These are phyloP conservation scores for Habroteleia sp. DNA, from an alignment of 2,888 invertebrate genomes.

Conservation along the genomic window DNA sequence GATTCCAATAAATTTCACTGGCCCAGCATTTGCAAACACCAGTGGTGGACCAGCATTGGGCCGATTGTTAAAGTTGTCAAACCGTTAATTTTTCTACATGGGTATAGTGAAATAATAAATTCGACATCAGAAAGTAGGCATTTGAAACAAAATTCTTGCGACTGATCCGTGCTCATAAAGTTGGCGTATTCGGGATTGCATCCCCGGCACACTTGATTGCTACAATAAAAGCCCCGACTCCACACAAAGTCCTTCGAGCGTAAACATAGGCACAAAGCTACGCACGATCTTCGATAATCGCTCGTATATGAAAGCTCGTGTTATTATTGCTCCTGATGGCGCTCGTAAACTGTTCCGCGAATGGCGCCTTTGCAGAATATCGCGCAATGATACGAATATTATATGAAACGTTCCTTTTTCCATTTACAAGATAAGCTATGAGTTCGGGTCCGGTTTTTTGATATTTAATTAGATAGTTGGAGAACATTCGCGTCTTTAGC, in stretches of 20 bases:
- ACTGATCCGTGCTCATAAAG: constrained; percentile 67
- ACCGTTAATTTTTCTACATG: too few species aligned
- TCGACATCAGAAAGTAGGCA: neutral
- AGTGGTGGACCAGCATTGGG: too few species aligned
- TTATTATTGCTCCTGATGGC: constrained; percentile 33
- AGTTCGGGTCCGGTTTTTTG: neutral
- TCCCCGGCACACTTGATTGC: constrained; percentile 40
- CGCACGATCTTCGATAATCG: constrained; percentile 33
- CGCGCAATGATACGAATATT: constrained; percentile 24
- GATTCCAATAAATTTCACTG: too few species aligned
- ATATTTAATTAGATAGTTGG: constrained; percentile 6
- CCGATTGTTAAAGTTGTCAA: too few species aligned
- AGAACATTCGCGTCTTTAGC: neutral
- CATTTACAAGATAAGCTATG: constrained; percentile 11
- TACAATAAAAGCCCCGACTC: constrained; percentile 10
- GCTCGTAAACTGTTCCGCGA: constrained; percentile 36
- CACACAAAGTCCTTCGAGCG: constrained; percentile 13
- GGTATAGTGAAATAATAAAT: too few species aligned
- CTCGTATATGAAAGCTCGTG: constrained; percentile 23
- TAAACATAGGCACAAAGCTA: constrained; percentile 20
- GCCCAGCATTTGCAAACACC: too few species aligned
- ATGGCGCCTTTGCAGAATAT: constrained; percentile 10
- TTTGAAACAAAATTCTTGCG: neutral
- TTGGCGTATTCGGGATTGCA: constrained; percentile 64
- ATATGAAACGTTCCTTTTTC: constrained; percentile 18